Evolutionary conservation across 2,888 invertebrate species (phyloP), one percentile per base, ranked within the genome.

Genomic region (Platypus cylindrus): DNA sequence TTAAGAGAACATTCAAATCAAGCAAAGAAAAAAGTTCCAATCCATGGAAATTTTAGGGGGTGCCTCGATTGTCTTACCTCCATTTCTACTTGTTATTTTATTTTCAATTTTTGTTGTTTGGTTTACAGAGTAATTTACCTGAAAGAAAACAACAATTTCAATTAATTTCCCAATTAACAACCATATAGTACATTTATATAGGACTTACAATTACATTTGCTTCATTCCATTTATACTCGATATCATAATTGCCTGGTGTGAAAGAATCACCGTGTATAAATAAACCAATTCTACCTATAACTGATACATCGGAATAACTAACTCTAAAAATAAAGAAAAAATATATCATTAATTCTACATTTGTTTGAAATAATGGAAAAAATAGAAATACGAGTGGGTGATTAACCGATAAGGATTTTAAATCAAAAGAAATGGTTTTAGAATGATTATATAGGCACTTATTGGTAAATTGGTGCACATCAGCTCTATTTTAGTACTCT

Each of bases 211-310:
- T 67, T 8, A 71, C 64, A 38, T 66, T 54, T 2, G 71, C 66
- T 55, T 68, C 69, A 38, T 66, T 66, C 38, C 69, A 67, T 17
- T 52, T 54, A 44, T 70, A 71, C 36, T 65, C 62, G 25, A 72
- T 63, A 30, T 68, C 67, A 32, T 71, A 70, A 51, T 73, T 72
- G 48, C 67, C 63, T 27, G 67, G 67, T 5, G 68, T 63, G 48
- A 67, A 67, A 0, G 68, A 68, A 48, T 73, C 73, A 30, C 71
- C 71, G 32, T 65, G 63, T 30, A 71, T 54, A 17, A 65, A 57
- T 20, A 73, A 52, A 5, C 73, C 73, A n/a, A 70, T 65, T 48
- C 59, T 62, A 13, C 72, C 72, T 51, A 64, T 65, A 35, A 69
- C 68, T 28, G 58, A 63, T 56, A 71, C 67, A 49, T 71, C 70